phyloP scores from a whole-genome alignment of 30 jellyfish, hydroid and myxozoan genomes.

The Aurelia coerulea region DNA sequence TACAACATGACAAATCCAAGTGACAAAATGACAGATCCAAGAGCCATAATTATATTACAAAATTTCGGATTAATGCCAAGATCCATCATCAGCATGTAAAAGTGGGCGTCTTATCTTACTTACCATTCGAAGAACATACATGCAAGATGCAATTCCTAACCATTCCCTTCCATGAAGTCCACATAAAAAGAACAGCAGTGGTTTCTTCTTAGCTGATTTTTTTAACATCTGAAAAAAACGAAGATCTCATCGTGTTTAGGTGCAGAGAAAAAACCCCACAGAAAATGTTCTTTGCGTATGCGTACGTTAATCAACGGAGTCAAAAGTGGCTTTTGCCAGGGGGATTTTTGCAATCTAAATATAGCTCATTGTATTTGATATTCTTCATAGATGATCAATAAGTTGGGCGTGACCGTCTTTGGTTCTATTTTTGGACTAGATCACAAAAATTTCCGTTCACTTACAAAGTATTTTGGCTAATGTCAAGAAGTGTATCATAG shows the following conservation, averaged over 20 bases:
- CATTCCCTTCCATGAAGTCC: constrained; percentile 93
- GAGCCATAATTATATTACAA: too few species aligned
- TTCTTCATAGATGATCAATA: too few species aligned
- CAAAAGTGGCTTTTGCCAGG: neutral
- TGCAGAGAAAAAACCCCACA: neutral
- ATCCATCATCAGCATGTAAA: too few species aligned
- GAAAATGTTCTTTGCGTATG: neutral
- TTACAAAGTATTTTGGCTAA: too few species aligned
- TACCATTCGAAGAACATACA: constrained; percentile 81
- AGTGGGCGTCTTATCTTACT: neutral
- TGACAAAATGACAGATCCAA: too few species aligned
- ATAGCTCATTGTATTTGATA: too few species aligned
- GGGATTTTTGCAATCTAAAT: neutral
- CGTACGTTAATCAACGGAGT: neutral
- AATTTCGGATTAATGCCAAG: too few species aligned
- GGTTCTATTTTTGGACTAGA: too few species aligned
- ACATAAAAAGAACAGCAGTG: constrained; percentile 67
- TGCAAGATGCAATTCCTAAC: constrained; percentile 80
- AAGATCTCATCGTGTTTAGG: neutral
- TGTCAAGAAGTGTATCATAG: too few species aligned
- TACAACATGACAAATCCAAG: too few species aligned
- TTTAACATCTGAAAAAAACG: constrained; percentile 26
- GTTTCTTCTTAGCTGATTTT: constrained; percentile 32
- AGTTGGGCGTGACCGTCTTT: too few species aligned
- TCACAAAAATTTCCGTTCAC: too few species aligned